Evolutionary conservation across 2,888 invertebrate genomes (phyloP).

Genomic region (Urechis unicinctus): DNA sequence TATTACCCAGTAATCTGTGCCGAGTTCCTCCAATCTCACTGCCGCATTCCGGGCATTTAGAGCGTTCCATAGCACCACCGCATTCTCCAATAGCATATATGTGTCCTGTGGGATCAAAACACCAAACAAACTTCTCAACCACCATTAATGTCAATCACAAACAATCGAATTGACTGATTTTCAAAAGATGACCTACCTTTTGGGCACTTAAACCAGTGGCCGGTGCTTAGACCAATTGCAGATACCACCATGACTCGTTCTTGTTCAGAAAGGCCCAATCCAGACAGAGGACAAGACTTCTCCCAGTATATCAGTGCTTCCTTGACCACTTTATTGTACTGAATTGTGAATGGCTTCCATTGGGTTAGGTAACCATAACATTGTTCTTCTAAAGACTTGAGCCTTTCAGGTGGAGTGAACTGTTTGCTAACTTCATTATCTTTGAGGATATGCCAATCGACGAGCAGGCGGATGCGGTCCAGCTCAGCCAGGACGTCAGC

Average conservation of each 20-base stretch:
- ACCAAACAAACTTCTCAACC: too few relatives aligned
- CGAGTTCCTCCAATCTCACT: constrained; percentile 54
- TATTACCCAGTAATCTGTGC: constrained; percentile 44
- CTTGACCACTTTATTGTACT: not conserved
- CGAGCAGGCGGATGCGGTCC: constrained; percentile 4
- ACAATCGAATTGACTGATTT: too few relatives aligned
- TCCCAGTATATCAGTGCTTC: not conserved
- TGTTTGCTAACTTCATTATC: not conserved
- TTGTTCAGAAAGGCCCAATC: too few relatives aligned
- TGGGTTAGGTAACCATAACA: too few relatives aligned
- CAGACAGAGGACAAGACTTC: constrained; percentile 26
- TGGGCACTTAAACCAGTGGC: constrained; percentile 68
- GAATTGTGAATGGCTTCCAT: constrained; percentile 2
- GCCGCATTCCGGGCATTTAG: constrained; percentile 59
- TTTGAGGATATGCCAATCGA: not conserved
- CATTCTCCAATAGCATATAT: constrained; percentile 63
- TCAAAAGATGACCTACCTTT: constrained; percentile 52
- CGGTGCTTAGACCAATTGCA: constrained; percentile 58
- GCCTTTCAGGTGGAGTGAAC: too few relatives aligned
- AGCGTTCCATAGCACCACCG: constrained; percentile 59
- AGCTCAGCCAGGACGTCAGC: constrained; percentile 8
- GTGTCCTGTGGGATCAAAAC: constrained; percentile 51
- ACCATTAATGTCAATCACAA: too few relatives aligned
- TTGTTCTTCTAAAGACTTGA: too few relatives aligned
- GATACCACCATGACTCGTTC: constrained; percentile 56